Evolutionary conservation across 2,888 invertebrate species (phyloP).

Genomic region (Temnothorax ravouxi): DNA sequence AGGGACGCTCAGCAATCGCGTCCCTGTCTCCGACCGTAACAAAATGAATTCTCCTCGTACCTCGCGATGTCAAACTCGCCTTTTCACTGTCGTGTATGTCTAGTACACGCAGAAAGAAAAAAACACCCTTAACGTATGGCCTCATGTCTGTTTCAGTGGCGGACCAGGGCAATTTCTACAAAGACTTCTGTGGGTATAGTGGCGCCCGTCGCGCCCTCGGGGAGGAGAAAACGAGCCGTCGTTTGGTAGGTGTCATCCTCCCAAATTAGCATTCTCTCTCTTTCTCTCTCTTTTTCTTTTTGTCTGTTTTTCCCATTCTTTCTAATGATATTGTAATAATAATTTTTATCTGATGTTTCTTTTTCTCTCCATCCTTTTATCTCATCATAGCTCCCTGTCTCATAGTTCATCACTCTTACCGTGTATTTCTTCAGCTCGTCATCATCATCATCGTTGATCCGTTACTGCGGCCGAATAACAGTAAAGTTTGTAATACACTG

Average conservation of each 20-base stretch:
- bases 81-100: constrained; percentile 17
- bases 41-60: constrained; percentile 2
- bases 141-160: constrained; percentile 89
- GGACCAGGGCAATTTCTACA: constrained; percentile 95
- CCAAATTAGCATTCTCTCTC: constrained; percentile 70
- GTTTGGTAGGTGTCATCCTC: constrained; percentile 90
- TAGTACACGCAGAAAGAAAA: constrained; percentile 39
- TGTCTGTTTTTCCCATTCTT: constrained; percentile 47
- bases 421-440: not conserved
- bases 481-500: not conserved
- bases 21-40: not conserved
- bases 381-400: not conserved
- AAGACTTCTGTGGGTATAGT: constrained; percentile 93
- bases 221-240: constrained; percentile 89
- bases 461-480: not conserved
- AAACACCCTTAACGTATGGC: constrained; percentile 86
- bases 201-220: constrained; percentile 89
- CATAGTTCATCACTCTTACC: constrained; percentile 32
- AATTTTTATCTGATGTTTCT: constrained; percentile 18
- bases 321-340: constrained; percentile 23
- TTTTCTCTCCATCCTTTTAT: constrained; percentile 47
- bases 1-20: not conserved
- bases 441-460: not conserved
- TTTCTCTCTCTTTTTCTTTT: constrained; percentile 55
- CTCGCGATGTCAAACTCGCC: constrained; percentile 19